Evolutionary conservation across 2,113 vertebrate species (phyloP).

Genomic region (Vidua macroura): DNA sequence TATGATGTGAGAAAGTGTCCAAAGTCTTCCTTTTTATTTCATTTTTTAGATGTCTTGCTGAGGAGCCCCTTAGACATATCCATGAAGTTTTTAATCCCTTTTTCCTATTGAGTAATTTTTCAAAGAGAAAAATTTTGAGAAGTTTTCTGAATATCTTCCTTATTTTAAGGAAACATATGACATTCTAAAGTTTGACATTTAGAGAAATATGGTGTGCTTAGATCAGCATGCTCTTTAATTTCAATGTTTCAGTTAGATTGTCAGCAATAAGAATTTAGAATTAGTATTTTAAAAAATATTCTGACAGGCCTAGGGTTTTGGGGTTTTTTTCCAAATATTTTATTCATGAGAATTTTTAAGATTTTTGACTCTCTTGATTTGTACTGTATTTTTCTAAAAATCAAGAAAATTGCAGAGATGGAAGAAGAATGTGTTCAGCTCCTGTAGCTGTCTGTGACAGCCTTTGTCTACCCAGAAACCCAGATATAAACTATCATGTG

Average conservation of each 20-base stretch:
- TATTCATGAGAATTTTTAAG: not conserved
- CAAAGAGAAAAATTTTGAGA: not conserved
- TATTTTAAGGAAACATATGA: not conserved
- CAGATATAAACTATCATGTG: not conserved
- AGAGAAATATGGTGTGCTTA: constrained; percentile 7
- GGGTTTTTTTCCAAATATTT: not conserved
- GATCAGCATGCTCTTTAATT: constrained; percentile 6
- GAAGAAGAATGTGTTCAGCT: not conserved
- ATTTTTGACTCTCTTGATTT: not conserved
- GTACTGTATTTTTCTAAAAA: not conserved
- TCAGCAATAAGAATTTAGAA: not conserved
- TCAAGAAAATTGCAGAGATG: not conserved
- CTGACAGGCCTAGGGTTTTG: not conserved
- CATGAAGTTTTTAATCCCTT: not conserved
- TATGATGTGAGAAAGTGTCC: not conserved
- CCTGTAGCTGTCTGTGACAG: not conserved
- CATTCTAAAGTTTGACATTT: constrained; percentile 33
- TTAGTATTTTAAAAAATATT: not conserved
- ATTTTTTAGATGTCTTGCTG: not conserved
- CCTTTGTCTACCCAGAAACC: constrained; percentile 12
- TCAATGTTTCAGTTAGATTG: not conserved
- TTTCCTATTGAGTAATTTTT: not conserved
- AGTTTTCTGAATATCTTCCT: not conserved
- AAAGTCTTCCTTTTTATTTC: not conserved
- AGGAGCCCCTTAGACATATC: not conserved